Conservation (phyloP, 2,797 vertebrate genomes). For the Steatocranus sp. region DNA sequence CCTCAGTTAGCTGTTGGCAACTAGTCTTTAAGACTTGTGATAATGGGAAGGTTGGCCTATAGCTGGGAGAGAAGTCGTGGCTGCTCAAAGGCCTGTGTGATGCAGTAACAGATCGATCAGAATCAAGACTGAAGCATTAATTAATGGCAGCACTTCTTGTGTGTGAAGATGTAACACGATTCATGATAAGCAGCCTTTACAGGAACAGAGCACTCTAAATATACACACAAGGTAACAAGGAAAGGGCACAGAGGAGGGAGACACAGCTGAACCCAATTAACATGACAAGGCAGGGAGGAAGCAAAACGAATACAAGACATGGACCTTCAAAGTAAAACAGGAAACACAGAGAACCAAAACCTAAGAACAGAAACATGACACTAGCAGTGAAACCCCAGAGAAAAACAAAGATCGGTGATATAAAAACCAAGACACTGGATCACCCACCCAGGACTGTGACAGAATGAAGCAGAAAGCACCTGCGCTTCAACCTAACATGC, state of each 20-base stretch:
- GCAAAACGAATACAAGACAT: accelerated
- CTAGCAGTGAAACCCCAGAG: neutral
- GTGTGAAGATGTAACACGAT: accelerated
- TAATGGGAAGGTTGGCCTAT: too few relatives aligned
- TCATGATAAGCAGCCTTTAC: neutral
- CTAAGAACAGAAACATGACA: neutral
- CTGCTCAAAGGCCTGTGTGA: too few relatives aligned
- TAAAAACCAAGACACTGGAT: neutral
- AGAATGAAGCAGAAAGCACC: neutral
- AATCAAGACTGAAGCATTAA: neutral
- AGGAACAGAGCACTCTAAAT: neutral
- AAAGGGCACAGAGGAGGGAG: neutral
- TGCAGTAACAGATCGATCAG: neutral
- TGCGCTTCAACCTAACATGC: accelerated
- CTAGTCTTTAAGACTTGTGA: too few relatives aligned
- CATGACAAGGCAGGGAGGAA: accelerated
- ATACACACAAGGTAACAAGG: neutral
- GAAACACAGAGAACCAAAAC: neutral
- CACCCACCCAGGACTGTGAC: neutral
- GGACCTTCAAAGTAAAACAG: neutral
- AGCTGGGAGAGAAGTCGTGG: too few relatives aligned
- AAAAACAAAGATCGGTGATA: accelerated
- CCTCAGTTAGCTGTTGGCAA: neutral
- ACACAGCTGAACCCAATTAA: neutral
- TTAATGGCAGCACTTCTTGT: neutral